phyloP scores from a whole-genome alignment of 1,140 invertebrate species.

The Formica selysi region DNA sequence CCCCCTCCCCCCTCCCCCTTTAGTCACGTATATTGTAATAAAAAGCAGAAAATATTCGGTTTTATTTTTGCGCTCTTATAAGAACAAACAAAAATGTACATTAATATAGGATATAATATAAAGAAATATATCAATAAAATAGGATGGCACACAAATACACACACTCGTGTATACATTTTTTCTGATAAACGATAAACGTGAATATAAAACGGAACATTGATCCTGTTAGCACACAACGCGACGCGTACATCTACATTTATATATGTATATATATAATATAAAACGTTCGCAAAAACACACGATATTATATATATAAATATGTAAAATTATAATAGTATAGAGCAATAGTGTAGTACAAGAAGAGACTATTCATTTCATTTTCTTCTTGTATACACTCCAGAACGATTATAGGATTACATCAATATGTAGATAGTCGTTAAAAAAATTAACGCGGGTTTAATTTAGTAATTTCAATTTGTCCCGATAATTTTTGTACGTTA shows the following conservation, averaged over 20 bases:
- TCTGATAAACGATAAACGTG: slow-evolving; percentile 67
- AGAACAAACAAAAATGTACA: slow-evolving; percentile 83
- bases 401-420: slow-evolving; percentile 82
- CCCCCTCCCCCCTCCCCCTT: slow-evolving; percentile 8
- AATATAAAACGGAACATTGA: slow-evolving; percentile 69
- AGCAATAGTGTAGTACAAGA: slow-evolving; percentile 71
- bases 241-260: slow-evolving; percentile 67
- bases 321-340: slow-evolving; percentile 69
- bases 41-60: slow-evolving; percentile 76
- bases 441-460: slow-evolving; percentile 82
- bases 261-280: slow-evolving; percentile 79
- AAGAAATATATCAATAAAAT: slow-evolving; percentile 81
- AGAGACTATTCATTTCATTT: slow-evolving; percentile 65
- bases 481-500: slow-evolving; percentile 85
- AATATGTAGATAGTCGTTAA: slow-evolving; percentile 85
- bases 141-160: slow-evolving; percentile 77
- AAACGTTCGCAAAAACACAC: slow-evolving; percentile 6
- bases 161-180: slow-evolving; percentile 78
- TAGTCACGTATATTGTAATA: slow-evolving; percentile 78
- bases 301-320: slow-evolving; percentile 78
- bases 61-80: slow-evolving; percentile 83
- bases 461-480: slow-evolving; percentile 84
- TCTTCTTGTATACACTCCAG: slow-evolving; percentile 78
- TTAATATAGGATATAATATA: slow-evolving; percentile 83
- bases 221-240: slow-evolving; percentile 72